Evolutionary conservation across 2,797 vertebrate species (phyloP), one percentile per base, ranked within the genome.

Genomic region (Sternotherus odoratus): DNA sequence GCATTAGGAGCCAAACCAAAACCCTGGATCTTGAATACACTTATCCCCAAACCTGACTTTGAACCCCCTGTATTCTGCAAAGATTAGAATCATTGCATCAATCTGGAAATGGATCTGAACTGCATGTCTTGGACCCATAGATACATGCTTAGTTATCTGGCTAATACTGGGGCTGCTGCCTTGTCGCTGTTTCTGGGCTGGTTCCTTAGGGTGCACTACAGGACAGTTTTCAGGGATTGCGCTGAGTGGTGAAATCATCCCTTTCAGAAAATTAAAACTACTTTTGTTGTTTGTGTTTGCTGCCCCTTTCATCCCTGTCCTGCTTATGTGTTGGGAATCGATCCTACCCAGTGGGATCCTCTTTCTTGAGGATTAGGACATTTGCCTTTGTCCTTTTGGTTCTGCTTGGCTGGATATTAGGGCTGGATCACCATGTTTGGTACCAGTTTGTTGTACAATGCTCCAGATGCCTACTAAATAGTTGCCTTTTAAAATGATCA

Each of bases 101-200:
- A 12, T 74, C 26, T 75, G 26, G 43, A 75, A 75, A 75, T 75
- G 43, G 66, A 16, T 17, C 13, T 46, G 43, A 75, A 75, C 72
- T 30, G 48, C 46, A 30, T 75, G 43, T 43, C 26, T 48, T 28
- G 39, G 26, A 48, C 16, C 43, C 43, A 28, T 48, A 48, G 26
- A 28, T 28, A 94, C 94, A 51, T 88, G n/a, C 77, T 95, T 80
- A 90, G 78, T n/a, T 94, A 1, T 36, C 88, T 95, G 94, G 91
- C 89, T 94, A 86, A 11, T 87, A n/a, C 57, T 51, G 84, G 69
- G 78, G 63, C 88, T 6, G 12, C 79, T 85, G 89, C 84, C 89
- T 92, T 87, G 50, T 4, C 0, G 0, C n/a, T 74, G 0, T 43
- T 87, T 85, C 92, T 78, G 86, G 75, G 78, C 24, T 69, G 80